Base-by-base conservation (phyloP, 2,113 vertebrate genomes). In the Leptobrachium ailaonicum region DNA sequence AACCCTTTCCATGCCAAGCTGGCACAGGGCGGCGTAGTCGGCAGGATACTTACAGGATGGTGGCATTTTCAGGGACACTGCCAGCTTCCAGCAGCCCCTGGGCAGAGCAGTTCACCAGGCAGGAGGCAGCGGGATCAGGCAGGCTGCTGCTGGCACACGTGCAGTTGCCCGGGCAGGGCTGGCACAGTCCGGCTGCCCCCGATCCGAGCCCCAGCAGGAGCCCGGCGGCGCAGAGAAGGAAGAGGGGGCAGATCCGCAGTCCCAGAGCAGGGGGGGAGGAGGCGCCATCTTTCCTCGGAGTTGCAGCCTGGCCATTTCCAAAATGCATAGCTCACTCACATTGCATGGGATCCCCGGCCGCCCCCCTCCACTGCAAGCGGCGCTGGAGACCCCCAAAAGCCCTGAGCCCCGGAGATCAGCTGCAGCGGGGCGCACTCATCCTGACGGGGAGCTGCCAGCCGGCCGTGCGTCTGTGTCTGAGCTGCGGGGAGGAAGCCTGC, bases 101-200 rank as follows among this genome's bases (percentile, higher is more conserved):
- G 87, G 85, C 87, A 12, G 96, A 95, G 90, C 96, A 98, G 87
- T 97, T 96, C 84, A 96, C 95, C 77, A 88, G 85, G 91, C 96
- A 97, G 82, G 89, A 86, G 82, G 74, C 80, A 62, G 82, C 87
- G 54, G 85, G 20, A 1, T 32, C 20, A 32, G 20, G 20, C 20
- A 32, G 84, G 84, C 87, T 79, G 83, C 85, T 71, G 75, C 73
- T n/a, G 83, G 83, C 20, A 83, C 93, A 94, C 83, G 91, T 91
- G 88, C 96, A 97, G 87, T 92, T 93, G 2, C 82, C 84, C 68
- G 89, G 92, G 83, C 95, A 95, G 6, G 84, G 85, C 43, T 93
- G 91, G 56, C 86, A 86, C 41, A 84, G 85, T 76, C 40, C 76
- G 20, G 41, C 68, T 64, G 75, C 72, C 75, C 66, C 40, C 73